Evolutionary conservation across 2,888 invertebrate species (phyloP).

Genomic region (Platerodrilus igneus): DNA sequence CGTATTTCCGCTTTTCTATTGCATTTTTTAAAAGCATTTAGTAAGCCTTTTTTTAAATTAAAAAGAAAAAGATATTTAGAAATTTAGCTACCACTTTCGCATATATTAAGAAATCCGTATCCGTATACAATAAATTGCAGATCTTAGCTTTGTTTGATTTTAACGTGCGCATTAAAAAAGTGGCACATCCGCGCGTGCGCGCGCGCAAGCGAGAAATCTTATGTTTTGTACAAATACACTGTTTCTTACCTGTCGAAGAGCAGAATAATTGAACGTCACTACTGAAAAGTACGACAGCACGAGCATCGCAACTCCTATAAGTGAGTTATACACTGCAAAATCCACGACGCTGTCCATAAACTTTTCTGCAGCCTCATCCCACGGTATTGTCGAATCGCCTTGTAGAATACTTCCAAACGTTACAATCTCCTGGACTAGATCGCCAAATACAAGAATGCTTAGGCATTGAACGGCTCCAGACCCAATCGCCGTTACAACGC

Average conservation of each 20-base stretch:
- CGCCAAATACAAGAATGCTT: slow-evolving; percentile 65
- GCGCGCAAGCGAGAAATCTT: no score
- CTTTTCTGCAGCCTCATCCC: slow-evolving; percentile 36
- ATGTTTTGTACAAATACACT: no score
- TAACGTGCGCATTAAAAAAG: no score
- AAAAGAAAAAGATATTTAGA: no score
- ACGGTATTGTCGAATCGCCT: background rate
- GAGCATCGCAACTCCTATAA: slow-evolving; percentile 59
- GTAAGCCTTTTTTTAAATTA: no score
- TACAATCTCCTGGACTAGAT: slow-evolving; percentile 59
- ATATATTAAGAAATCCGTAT: no score
- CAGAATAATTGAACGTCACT: slow-evolving; percentile 64
- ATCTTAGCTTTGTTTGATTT: no score
- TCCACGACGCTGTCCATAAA: slow-evolving; percentile 52
- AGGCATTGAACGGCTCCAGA: slow-evolving; percentile 63
- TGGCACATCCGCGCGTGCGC: no score
- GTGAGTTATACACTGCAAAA: slow-evolving; percentile 60
- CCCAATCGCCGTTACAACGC: slow-evolving; percentile 53
- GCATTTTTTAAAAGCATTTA: no score
- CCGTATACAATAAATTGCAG: no score
- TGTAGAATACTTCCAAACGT: slow-evolving; percentile 29
- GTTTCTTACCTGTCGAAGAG: slow-evolving; percentile 60
- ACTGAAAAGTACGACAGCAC: slow-evolving; percentile 61
- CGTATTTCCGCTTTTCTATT: no score
- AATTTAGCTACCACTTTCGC: no score